Base-by-base conservation (phyloP, 37 sponge, comb jelly and placozoan species). In the Beroe ovata region DNA sequence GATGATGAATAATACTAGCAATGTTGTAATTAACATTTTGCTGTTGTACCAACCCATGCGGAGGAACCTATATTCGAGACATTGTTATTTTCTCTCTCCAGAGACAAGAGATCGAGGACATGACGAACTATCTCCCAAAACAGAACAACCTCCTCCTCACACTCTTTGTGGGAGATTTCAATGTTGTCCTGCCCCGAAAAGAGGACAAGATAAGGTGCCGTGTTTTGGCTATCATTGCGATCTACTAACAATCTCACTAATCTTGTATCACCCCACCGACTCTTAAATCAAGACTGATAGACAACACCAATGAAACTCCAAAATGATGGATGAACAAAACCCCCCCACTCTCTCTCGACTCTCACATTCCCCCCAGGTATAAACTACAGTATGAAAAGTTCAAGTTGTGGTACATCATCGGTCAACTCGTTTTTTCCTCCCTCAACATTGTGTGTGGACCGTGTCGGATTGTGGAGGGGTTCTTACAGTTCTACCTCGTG, bases 151-250 rank as follows among this genome's bases (percentile, higher is more conserved):
- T 71, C 21, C 8, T 71, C 8, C 36, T 71, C 16, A 71, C 35
- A 28, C 71, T 71, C 2, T 71, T 71, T 71, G 71, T 71, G 6
- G 71, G 71, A 36, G 71, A 71, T 20, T 71, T 71, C 29, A 71
- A 71, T 71, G 71, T 71, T 6, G 71, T 71, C 37, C 38, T 71
- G 2, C 71, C 71, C 1, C 4, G 71, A 6, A 71, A 71, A 30
- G 71, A 36, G 20, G 71, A 71, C 71, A 71, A 71, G 20, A 71
- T 71, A 4, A 71, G 34, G 71, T 71, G 20, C 29, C n/a, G n/a
- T n/a, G n/a, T n/a, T n/a, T n/a, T n/a, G n/a, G n/a, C n/a, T n/a
- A n/a, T n/a, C n/a, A n/a, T n/a, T n/a, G n/a, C n/a, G n/a, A n/a
- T n/a, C n/a, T n/a, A n/a, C n/a, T n/a, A n/a, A n/a, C n/a, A n/a